Evolutionary conservation across 2,113 vertebrate species (phyloP).

Genomic region (Labeo catla): DNA sequence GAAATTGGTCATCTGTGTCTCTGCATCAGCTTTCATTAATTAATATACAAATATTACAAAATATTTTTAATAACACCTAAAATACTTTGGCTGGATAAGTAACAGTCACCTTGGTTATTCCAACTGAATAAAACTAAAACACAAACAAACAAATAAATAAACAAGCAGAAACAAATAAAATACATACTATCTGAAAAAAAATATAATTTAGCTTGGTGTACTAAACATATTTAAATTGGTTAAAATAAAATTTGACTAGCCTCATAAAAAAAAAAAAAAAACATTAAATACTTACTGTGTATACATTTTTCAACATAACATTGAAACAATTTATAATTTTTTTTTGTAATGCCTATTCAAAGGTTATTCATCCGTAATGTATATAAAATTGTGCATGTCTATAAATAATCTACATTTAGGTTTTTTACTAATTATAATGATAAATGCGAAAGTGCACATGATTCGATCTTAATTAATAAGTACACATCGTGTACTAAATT

Average conservation of each 20-base stretch:
- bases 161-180: no score
- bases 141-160: no score
- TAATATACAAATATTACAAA: not conserved
- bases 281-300: not conserved
- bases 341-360: not conserved
- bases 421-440: not conserved
- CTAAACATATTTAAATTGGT: no score
- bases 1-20: not conserved
- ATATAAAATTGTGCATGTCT: not conserved
- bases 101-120: no score
- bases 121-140: no score
- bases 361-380: not conserved
- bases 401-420: not conserved
- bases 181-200: no score
- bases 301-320: not conserved
- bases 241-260: no score
- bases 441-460: not conserved
- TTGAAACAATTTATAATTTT: no score
- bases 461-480: not conserved
- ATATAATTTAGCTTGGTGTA: no score
- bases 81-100: not conserved
- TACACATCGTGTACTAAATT: not conserved
- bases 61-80: not conserved
- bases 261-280: no score
- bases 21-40: not conserved